A percentile compares a stretch with the other conserved stretches of the same genome.
These are phyloP conservation scores for Lithodes maja DNA, from an alignment of 2,888 invertebrate species.

Conservation along the genomic window DNA sequence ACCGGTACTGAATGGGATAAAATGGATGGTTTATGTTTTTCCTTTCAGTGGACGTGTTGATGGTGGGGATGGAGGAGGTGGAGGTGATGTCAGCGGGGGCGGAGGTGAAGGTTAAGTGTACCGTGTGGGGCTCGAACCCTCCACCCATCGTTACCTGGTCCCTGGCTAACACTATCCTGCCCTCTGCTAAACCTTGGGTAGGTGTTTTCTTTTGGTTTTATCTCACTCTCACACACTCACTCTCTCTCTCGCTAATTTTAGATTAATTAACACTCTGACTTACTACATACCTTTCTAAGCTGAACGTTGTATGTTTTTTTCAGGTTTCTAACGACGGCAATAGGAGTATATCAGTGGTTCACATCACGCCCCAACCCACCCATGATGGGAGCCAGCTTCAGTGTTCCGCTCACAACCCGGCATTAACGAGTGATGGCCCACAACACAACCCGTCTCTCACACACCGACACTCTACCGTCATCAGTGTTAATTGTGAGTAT, in stretches of 20 bases:
- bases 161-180: too few relatives aligned
- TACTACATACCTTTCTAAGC: neutral
- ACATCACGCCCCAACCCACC: constrained; percentile 31
- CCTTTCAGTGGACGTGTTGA: constrained; percentile 41
- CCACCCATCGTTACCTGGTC: constrained; percentile 61
- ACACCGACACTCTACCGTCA: constrained; percentile 17
- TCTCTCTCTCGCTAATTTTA: neutral
- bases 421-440: neutral
- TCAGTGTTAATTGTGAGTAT: constrained; percentile 53
- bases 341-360: constrained; percentile 48
- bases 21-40: too few relatives aligned
- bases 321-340: constrained; percentile 55
- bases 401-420: constrained; percentile 45
- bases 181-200: constrained; percentile 35
- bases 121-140: constrained; percentile 68
- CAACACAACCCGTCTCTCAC: constrained; percentile 6
- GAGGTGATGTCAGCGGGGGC: constrained; percentile 47
- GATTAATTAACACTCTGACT: neutral
- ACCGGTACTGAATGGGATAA: too few relatives aligned
- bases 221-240: neutral
- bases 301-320: too few relatives aligned
- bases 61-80: constrained; percentile 44
- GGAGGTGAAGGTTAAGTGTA: neutral
- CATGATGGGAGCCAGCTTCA: constrained; percentile 32
- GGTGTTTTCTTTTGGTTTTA: neutral